These are phyloP conservation scores for Brachyrhaphis roseni DNA, from an alignment of 2,797 vertebrate genomes.

Conservation along the genomic window DNA sequence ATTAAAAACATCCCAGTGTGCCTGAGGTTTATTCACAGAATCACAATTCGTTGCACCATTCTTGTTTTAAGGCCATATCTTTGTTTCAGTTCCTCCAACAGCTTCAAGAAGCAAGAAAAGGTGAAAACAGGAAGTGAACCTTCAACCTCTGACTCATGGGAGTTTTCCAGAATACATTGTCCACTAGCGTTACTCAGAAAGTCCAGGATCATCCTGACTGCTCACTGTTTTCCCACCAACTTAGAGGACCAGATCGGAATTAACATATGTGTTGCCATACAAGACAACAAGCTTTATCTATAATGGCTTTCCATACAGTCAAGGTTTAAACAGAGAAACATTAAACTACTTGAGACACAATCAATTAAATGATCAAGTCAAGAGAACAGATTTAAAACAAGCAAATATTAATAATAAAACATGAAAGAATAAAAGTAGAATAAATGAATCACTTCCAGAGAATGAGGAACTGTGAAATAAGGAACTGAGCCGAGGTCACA, in stretches of 20 bases:
- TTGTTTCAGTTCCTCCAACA: slow-evolving; percentile 5
- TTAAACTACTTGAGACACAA: background rate
- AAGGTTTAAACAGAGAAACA: background rate
- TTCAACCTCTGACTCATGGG: slow-evolving; percentile 19
- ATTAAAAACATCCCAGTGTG: background rate
- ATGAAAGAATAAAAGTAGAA: background rate
- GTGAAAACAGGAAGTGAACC: slow-evolving; percentile 38
- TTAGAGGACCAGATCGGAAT: background rate
- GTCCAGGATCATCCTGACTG: background rate
- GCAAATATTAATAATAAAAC: background rate
- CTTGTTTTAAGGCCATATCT: background rate
- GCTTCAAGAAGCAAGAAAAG: background rate
- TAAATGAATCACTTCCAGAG: background rate
- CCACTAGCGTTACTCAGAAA: slow-evolving; percentile 3
- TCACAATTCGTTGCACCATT: background rate
- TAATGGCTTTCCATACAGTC: background rate
- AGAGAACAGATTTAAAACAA: background rate
- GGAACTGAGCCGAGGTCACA: background rate
- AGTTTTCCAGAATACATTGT: background rate
- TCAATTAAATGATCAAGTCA: background rate
- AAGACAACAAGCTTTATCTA: background rate
- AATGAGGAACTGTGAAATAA: background rate
- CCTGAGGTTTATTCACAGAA: background rate
- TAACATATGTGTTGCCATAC: background rate
- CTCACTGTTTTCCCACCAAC: background rate